Base-by-base conservation (phyloP, 2,888 invertebrate species). In the Microctonus brassicae region DNA sequence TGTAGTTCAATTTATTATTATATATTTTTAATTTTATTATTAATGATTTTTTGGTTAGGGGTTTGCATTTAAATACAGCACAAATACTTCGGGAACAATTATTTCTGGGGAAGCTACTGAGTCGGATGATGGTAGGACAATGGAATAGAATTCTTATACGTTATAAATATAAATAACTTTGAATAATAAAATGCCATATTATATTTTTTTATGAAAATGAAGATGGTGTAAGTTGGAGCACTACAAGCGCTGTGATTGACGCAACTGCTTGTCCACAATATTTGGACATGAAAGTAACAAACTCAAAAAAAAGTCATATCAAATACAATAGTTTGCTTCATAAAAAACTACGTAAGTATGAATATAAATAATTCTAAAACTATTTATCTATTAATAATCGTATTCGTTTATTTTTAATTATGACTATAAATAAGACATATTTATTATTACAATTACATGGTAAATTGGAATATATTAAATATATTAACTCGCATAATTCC, bases 241-340 rank as follows among this genome's bases (percentile, higher is more conserved):
- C 85, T 58, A 74, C 83, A 3, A 85, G 84, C 52, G 83, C 83
- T 72, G 85, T 84, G 9, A 69, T 85, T 7, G 86, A 86, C 72
- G 82, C 81, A 5, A 80, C 84, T 20, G 80, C 78, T 20, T 87
- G 87, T 73, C 82, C 83, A 33, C 83, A 83, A 20, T 86, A 86
- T 29, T 64, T 78, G 0, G 82, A 84, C 26, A 58, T 80, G 9
- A 86, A 81, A 75, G 73, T 76, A 22, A 74, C 77, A 26, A 85
- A 82, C 69, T 81, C 79, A 3, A 84, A 83, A 68, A 84, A 77
- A 69, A 82, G 75, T 74, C 81, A 77, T 29, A 79, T 86, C 70
- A 87, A 87, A 70, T 87, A 87, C 61, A 87, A 87, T 74, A 87
- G 87, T 78, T 77, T 87, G 55, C 82, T 87, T 1, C 87, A 87